Base-by-base conservation (phyloP, 1,140 invertebrate genomes). In the Bilobella aurantiaca region DNA sequence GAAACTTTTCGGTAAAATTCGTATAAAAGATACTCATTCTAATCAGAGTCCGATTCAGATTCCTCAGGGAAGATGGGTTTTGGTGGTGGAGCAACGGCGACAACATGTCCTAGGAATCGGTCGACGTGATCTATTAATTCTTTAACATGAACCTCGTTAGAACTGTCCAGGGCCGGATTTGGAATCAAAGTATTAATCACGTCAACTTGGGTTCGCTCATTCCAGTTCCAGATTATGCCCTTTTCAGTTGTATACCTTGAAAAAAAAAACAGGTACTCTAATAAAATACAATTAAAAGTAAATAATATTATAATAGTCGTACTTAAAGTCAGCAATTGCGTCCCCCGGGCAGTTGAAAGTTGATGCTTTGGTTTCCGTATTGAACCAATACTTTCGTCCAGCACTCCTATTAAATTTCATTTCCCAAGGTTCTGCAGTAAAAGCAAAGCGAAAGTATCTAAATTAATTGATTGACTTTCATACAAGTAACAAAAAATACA, bases 331-430 rank as follows among this genome's bases (percentile, higher is more conserved):
- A 3, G 80, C 77, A n/a, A 78, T 76, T 30, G 75, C 74, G 18
- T 77, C 78, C 60, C 65, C 46, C 2, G 76, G 76, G 58, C 73
- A 75, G 1, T 78, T 79, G 73, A 77, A 85, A 1, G 70, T 64
- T 0, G 79, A 79, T 2, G 72, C 27, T 18, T 72, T 70, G 0
- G 72, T 78, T 8, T 66, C 57, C 1, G 65, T 72, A 73, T 85
- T 81, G 72, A 75, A 83, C 73, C 79, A 84, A 74, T 85, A 85
- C 32, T 80, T 78, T 42, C 73, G 66, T 1, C 75, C 67, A 2
- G 74, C 67, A 23, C 62, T 78, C 57, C 74, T 76, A 68, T 83
- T 84, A 12, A 77, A 70, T 25, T 79, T 76, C 67, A 81, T 78
- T 47, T 75, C 76, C 83, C 83, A 86, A 18, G 81, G 81, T 29